Evolutionary conservation across 2,113 vertebrate genomes (phyloP), one percentile per base, ranked within the genome.

Genomic region (Callospermophilus lateralis): DNA sequence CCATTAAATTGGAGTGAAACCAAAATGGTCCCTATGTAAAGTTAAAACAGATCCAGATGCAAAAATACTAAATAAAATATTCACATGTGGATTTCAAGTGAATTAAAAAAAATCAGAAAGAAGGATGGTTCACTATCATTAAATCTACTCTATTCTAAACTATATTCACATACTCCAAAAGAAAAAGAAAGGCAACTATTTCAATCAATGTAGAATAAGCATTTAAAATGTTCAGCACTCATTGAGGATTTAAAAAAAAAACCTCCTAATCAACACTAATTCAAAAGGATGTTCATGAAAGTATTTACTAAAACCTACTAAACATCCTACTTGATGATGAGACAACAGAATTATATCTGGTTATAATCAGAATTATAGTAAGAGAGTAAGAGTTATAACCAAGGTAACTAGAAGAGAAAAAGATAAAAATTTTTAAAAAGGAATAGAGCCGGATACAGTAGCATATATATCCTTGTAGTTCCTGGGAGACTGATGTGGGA

Each of bases 11-110:
- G 48, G 13, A 93, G 9, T 42, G 0, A 42, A 74, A 87, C 83
- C 5, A 74, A 87, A 97, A 94, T 78, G 13, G 72, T 70, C 11
- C 10, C 67, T 28, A 55, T 63, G 45, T 87, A 67, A 84, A 65
- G 4, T 73, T 48, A 90, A 92, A 95, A 95, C 6, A 93, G 6
- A 12, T 79, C 42, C 73, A 93, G 37, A 55, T 53, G 12, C 34
- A 95, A 83, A 96, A 92, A 61, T 68, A 70, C 42, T 89, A 87
- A 89, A 92, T 93, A 83, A 83, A 61, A 84, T 87, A 79, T 34
- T 67, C 78, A 45, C 28, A 37, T 68, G 3, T 55, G 81, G 26
- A 90, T 90, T 90, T 90, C 24, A 89, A n/a, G 42, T 89, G 61
- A 80, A 24, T 30, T 55, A 13, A 34, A 88, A 76, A 93, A 86